Base-by-base conservation (phyloP, 2,113 vertebrate genomes). In the Terrapene triunguis region DNA sequence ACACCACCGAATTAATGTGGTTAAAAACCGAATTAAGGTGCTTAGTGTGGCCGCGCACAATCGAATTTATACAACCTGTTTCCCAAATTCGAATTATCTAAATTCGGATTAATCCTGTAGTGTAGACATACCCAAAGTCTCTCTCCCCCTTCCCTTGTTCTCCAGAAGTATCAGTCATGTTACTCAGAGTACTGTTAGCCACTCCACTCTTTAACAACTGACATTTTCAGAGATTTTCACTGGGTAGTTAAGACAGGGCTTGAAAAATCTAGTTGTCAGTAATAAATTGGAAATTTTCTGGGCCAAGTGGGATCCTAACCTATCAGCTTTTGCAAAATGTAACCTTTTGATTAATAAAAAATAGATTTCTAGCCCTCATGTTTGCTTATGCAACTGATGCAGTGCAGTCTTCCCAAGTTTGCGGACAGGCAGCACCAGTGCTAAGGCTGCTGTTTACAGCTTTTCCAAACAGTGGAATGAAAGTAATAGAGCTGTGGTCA, bases 371-470 rank as follows among this genome's bases (percentile, higher is more conserved):
- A 38, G 5, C 55, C 84, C 11, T 89, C 54, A 10, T 80, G 84
- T 25, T 85, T 91, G 25, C 1, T 0, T 83, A 42, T 0, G 0
- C 24, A 59, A 47, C 24, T 29, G 74, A 47, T 78, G 74, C 42
- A 78, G 42, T 47, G 42, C 74, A 78, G 24, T 47, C 74, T 78
- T 78, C 84, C 24, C 51, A 29, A 76, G 59, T 90, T 81, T n/a
- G 47, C 59, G 72, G 83, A 54, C 78, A 50, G 95, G 32, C 80
- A 80, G 22, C 19, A 90, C 22, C 38, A 35, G 7, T 53, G 4
- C 42, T 65, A n/a, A 16, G 13, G 14, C 12, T 69, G 32, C 62
- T n/a, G 62, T 69, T n/a, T 10, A 19, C 44, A 25, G 21, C 22
- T 32, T 24, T 72, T 85, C 42, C 16, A n/a, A 69, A 69, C 35